Conservation (phyloP, 2,797 vertebrate genomes). For the Babyrousa celebensis region DNA sequence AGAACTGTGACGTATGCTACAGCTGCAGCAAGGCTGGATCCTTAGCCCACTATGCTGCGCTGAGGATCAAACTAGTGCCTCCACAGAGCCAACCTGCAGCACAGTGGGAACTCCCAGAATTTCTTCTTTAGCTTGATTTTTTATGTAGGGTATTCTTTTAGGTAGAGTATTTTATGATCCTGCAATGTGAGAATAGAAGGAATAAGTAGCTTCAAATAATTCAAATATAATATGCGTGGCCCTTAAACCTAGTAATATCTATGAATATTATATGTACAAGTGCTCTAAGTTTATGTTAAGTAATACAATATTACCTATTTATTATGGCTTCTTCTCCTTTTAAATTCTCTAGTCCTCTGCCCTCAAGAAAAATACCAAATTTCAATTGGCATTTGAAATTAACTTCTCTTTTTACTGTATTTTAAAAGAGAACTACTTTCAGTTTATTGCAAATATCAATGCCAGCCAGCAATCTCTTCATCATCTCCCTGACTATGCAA, state of each 20-base stretch:
- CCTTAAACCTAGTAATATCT: not conserved
- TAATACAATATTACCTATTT: not conserved
- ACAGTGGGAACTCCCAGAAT: not conserved
- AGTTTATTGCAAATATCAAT: conserved; percentile 22
- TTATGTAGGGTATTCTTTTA: not conserved
- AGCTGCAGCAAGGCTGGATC: too few species aligned
- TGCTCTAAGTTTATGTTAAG: not conserved
- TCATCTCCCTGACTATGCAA: not conserved
- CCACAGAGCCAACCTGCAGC: too few species aligned
- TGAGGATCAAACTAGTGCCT: too few species aligned
- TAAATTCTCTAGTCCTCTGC: not conserved
- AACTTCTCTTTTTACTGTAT: conserved; percentile 47
- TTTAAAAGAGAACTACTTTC: conserved; percentile 22
- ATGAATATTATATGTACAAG: not conserved
- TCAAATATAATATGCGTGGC: not conserved
- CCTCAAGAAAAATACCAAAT: not conserved
- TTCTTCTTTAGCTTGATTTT: conserved; percentile 48
- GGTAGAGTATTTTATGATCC: conserved; percentile 39
- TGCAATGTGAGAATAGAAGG: not conserved
- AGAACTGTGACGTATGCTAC: too few species aligned
- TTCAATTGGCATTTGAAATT: conserved; percentile 28
- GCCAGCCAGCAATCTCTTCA: not conserved
- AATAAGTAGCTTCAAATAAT: not conserved
- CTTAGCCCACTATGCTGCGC: too few species aligned
- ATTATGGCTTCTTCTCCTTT: not conserved